phyloP scores from a whole-genome alignment of 2,113 vertebrate genomes.

The Chascanopsetta lugubris region DNA sequence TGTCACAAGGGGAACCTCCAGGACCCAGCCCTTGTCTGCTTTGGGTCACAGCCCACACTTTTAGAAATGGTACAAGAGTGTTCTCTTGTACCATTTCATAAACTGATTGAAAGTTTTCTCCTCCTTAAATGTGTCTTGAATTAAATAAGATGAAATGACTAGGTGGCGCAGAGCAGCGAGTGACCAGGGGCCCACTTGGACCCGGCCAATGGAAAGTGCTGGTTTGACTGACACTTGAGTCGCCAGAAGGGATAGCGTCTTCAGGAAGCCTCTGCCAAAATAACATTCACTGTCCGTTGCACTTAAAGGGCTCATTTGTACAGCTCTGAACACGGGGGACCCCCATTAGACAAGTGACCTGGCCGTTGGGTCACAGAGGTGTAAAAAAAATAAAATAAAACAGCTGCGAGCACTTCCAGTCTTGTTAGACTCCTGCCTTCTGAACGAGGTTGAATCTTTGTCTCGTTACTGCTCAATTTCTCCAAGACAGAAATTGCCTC shows the following conservation, averaged over 20 bases:
- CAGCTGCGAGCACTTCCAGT: constrained; percentile 1
- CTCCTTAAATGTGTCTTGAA: constrained; percentile 33
- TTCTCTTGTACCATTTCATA: no score
- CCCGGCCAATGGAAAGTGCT: constrained; percentile 72
- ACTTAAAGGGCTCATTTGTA: constrained; percentile 62
- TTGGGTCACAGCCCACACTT: constrained; percentile 47
- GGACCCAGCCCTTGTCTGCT: constrained; percentile 28
- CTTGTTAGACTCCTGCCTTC: constrained; percentile 1
- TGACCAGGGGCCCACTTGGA: constrained; percentile 40
- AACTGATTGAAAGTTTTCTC: constrained; percentile 19
- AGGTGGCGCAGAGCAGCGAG: constrained; percentile 19
- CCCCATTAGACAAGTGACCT: constrained; percentile 52
- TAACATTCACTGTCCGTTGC: constrained; percentile 58
- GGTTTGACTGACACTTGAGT: constrained; percentile 76
- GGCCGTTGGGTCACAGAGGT: constrained; percentile 31
- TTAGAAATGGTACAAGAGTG: constrained; percentile 30
- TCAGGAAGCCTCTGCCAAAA: constrained; percentile 71
- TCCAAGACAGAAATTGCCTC: neutral
- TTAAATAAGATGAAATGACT: constrained; percentile 37
- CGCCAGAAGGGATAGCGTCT: constrained; percentile 57
- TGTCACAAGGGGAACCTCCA: constrained; percentile 71
- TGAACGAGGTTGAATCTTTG: neutral
- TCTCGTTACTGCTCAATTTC: neutral
- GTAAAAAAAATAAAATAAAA: constrained; percentile 6
- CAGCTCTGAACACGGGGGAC: constrained; percentile 53